Conservation (phyloP, 2,113 vertebrate genomes). For the Sinocyclocheilus anophthalmus region DNA sequence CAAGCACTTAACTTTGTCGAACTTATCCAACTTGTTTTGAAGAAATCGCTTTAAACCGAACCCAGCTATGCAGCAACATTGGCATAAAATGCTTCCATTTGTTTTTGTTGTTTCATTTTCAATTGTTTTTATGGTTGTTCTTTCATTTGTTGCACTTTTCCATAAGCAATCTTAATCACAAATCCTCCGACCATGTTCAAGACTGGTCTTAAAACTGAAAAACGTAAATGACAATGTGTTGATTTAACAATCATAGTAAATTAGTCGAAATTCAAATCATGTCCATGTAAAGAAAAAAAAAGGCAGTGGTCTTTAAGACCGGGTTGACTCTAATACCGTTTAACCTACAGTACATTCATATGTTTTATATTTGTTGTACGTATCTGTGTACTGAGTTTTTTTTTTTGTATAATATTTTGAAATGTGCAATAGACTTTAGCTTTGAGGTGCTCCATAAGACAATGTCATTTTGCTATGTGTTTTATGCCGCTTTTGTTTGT, state of each 20-base stretch:
- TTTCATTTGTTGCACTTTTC: slow-evolving; percentile 56
- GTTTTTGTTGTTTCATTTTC: slow-evolving; percentile 72
- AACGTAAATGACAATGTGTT: slow-evolving; percentile 75
- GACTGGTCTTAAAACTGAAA: slow-evolving; percentile 85
- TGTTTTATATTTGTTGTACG: slow-evolving; percentile 73
- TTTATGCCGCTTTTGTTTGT: slow-evolving; percentile 35
- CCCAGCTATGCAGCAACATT: slow-evolving; percentile 98
- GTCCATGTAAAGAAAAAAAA: slow-evolving; percentile 59
- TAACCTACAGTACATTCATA: slow-evolving; percentile 85
- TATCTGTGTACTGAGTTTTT: slow-evolving; percentile 73
- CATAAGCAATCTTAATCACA: slow-evolving; percentile 75
- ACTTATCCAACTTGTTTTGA: slow-evolving; percentile 47
- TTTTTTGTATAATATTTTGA: slow-evolving; percentile 85
- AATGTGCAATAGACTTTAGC: slow-evolving; percentile 98
- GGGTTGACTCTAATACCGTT: slow-evolving; percentile 83
- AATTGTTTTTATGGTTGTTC: slow-evolving; percentile 77
- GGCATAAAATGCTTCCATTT: slow-evolving; percentile 85
- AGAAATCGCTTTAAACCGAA: slow-evolving; percentile 94
- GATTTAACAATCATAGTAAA: slow-evolving; percentile 88
- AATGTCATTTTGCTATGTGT: slow-evolving; percentile 43
- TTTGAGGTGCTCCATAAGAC: slow-evolving; percentile 80
- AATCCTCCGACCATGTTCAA: slow-evolving; percentile 80
- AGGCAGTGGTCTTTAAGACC: slow-evolving; percentile 76
- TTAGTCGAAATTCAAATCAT: slow-evolving; percentile 59
- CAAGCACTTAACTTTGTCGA: slow-evolving; percentile 52